These are phyloP conservation scores for Pantherophis vulpinus DNA, from an alignment of 2,797 vertebrate species.

Conservation along the genomic window DNA sequence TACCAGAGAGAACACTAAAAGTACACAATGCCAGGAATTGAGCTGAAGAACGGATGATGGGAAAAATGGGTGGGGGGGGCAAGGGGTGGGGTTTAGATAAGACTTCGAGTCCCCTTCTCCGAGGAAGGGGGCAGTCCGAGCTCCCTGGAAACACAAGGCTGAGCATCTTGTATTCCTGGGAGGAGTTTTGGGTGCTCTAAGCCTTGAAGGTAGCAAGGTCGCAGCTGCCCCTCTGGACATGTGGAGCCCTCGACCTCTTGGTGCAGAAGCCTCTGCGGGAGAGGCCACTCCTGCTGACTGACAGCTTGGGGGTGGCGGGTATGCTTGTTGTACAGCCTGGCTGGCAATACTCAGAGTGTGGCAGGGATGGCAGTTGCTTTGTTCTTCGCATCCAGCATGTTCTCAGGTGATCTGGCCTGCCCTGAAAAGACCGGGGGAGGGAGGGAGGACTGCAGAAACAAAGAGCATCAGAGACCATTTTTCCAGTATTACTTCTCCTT, in stretches of 20 bases:
- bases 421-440: background rate
- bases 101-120: no score
- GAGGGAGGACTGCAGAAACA: background rate
- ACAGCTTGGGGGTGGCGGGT: background rate
- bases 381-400: background rate
- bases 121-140: background rate
- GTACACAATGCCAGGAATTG: constrained; percentile 23
- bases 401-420: background rate
- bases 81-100: background rate
- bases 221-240: constrained; percentile 14
- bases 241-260: constrained; percentile 6
- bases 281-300: rapidly evolving
- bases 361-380: background rate
- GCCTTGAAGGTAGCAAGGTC: background rate
- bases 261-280: constrained; percentile 3
- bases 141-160: background rate
- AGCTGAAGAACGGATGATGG: constrained; percentile 22
- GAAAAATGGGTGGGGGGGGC: constrained; percentile 23
- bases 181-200: constrained; percentile 4
- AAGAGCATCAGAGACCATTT: background rate
- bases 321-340: background rate
- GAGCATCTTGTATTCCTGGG: background rate
- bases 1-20: constrained; percentile 60
- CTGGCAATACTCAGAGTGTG: background rate
- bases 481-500: background rate